A percentile compares a stretch with the other conserved stretches of the same genome.
Evolutionary conservation across 2,113 vertebrate species (phyloP).

Genomic region (Heterotilapia buettikoferi): DNA sequence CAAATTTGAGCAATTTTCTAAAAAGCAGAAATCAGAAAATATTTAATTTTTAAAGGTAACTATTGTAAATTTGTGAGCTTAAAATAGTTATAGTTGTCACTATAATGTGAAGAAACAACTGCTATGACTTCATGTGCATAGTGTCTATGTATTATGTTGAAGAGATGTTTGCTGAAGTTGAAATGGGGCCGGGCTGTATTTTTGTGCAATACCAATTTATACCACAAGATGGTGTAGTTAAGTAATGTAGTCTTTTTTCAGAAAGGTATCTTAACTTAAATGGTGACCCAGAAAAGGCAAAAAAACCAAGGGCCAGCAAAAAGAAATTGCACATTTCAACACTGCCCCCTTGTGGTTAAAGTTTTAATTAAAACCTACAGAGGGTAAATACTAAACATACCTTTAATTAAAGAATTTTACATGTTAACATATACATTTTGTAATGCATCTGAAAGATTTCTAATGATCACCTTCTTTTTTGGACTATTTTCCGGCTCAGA

Average conservation of each 20-base stretch:
- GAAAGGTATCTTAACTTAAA: neutral
- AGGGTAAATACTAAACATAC: neutral
- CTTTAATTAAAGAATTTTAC: neutral
- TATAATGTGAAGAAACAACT: neutral
- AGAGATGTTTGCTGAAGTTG: rapidly evolving
- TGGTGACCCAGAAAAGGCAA: neutral
- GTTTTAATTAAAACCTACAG: neutral
- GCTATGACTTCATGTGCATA: neutral
- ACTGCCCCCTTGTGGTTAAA: neutral
- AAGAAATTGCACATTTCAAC: neutral
- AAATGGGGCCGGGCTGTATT: neutral
- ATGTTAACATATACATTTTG: neutral
- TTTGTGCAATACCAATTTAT: neutral
- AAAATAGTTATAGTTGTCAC: neutral
- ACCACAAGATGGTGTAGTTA: neutral
- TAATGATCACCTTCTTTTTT: neutral
- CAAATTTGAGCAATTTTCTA: neutral
- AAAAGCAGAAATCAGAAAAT: neutral
- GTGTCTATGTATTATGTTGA: neutral
- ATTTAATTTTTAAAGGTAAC: neutral
- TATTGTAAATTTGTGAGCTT: neutral
- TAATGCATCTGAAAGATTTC: neutral
- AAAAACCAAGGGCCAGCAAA: neutral
- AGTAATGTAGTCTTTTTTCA: neutral
- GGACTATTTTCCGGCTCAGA: neutral